A percentile compares a stretch with the other conserved stretches of the same genome.
These are phyloP conservation scores for Heliornis fulica DNA, from an alignment of 2,113 vertebrate genomes.

Conservation along the genomic window DNA sequence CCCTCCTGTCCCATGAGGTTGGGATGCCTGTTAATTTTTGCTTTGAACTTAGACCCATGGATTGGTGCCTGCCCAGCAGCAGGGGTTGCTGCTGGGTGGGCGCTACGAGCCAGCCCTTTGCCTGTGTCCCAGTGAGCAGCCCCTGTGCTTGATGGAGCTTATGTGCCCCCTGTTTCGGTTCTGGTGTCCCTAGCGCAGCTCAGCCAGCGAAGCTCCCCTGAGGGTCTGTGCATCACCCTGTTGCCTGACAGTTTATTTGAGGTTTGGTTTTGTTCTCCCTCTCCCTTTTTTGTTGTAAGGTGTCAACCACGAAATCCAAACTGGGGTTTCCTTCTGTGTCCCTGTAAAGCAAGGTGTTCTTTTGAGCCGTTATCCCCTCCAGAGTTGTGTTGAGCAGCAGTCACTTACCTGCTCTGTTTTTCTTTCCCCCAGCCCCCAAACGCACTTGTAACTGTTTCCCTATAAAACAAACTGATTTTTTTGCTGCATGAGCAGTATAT, in stretches of 20 bases:
- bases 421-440: not conserved
- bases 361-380: not conserved
- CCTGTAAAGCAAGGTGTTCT: not conserved
- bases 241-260: constrained; percentile 19
- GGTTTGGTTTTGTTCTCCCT: constrained; percentile 18
- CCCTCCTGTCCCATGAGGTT: not conserved
- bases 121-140: not conserved
- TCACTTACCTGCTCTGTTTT: not conserved
- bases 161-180: not conserved
- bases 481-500: constrained; percentile 24
- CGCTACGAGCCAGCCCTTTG: not conserved
- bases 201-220: not conserved
- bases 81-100: accelerated
- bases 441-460: not conserved
- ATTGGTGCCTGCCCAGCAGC: not conserved
- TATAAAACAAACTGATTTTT: not conserved
- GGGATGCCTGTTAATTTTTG: not conserved
- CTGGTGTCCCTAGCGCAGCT: not conserved
- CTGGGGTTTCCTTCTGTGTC: not conserved
- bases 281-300: constrained; percentile 4
- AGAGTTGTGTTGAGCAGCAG: not conserved
- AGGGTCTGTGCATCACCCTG: not conserved
- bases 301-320: not conserved
- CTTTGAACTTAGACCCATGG: not conserved
- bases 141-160: not conserved